Evolutionary conservation across 2,113 vertebrate species (phyloP).

Genomic region (Callionymus lyra): DNA sequence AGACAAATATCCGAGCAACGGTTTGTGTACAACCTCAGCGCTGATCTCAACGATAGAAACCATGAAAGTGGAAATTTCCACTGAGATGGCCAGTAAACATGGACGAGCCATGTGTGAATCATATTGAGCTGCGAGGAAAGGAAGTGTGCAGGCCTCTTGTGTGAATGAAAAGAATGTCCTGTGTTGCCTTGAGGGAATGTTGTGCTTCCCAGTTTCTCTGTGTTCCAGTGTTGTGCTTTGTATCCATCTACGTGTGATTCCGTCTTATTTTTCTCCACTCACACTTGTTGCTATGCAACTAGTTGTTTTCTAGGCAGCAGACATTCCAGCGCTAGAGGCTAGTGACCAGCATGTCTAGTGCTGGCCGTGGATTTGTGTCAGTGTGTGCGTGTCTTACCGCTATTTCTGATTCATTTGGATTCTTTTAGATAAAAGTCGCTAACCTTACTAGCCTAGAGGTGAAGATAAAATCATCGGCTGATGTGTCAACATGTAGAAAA

Average conservation of each 20-base stretch:
- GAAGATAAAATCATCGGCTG: too few relatives aligned
- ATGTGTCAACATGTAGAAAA: too few relatives aligned
- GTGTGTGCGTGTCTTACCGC: background rate
- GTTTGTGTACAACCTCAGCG: constrained; percentile 11
- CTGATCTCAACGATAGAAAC: constrained; percentile 9
- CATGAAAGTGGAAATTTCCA: constrained; percentile 53
- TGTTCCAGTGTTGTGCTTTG: constrained; percentile 30
- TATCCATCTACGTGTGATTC: constrained; percentile 32
- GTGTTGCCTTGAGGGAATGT: constrained; percentile 42
- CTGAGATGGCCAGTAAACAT: constrained; percentile 27
- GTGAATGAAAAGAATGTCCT: constrained; percentile 53
- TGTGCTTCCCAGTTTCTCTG: constrained; percentile 21
- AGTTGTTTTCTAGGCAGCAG: constrained; percentile 37
- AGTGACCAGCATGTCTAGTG: constrained; percentile 31
- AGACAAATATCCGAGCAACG: too few relatives aligned
- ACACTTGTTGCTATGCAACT: constrained; percentile 56
- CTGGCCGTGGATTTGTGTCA: background rate
- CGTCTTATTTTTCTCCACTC: constrained; percentile 39
- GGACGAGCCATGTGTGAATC: constrained; percentile 45
- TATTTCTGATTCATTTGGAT: too few relatives aligned
- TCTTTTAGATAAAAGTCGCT: too few relatives aligned
- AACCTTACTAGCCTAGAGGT: too few relatives aligned
- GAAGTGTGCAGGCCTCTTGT: constrained; percentile 48
- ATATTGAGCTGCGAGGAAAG: constrained; percentile 43
- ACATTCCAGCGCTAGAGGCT: constrained; percentile 40